A percentile compares a stretch with the other conserved stretches of the same genome.
phyloP scores from a whole-genome alignment of 2,888 invertebrate genomes.

The Orthonychiurus folsomi region DNA sequence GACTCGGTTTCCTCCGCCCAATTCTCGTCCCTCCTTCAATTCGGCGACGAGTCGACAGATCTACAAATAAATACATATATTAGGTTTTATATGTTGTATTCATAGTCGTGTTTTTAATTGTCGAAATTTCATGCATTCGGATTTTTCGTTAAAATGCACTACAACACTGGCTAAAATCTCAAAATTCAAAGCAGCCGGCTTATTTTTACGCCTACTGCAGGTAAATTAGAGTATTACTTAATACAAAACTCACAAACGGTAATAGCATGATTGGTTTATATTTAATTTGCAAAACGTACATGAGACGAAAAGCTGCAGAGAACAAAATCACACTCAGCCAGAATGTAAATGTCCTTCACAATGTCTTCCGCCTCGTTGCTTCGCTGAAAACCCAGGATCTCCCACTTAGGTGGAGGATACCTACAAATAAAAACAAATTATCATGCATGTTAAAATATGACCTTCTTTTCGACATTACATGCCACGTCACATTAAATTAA shows the following conservation, averaged over 20 bases:
- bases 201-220: too few species aligned
- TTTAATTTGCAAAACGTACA: too few species aligned
- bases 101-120: neutral
- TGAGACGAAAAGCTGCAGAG: constrained; percentile 29
- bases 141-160: neutral
- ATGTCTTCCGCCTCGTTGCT: constrained; percentile 25
- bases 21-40: constrained; percentile 21
- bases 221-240: too few species aligned
- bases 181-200: too few species aligned
- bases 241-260: too few species aligned
- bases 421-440: too few species aligned
- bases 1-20: constrained; percentile 16
- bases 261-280: too few species aligned
- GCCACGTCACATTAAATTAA: neutral
- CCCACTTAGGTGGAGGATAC: constrained; percentile 29
- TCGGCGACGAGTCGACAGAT: constrained; percentile 30
- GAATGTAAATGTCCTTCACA: constrained; percentile 26
- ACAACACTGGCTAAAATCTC: neutral
- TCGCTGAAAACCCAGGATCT: constrained; percentile 23
- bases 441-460: neutral
- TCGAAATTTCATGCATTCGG: constrained; percentile 5
- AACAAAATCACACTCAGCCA: constrained; percentile 25
- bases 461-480: neutral
- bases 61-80: constrained; percentile 19
- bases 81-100: neutral